Percentiles rank a stretch among this genome's conserved stretches.
These are phyloP conservation scores for Diaphora mendica DNA, from an alignment of 2,888 invertebrate species.

Conservation along the genomic window DNA sequence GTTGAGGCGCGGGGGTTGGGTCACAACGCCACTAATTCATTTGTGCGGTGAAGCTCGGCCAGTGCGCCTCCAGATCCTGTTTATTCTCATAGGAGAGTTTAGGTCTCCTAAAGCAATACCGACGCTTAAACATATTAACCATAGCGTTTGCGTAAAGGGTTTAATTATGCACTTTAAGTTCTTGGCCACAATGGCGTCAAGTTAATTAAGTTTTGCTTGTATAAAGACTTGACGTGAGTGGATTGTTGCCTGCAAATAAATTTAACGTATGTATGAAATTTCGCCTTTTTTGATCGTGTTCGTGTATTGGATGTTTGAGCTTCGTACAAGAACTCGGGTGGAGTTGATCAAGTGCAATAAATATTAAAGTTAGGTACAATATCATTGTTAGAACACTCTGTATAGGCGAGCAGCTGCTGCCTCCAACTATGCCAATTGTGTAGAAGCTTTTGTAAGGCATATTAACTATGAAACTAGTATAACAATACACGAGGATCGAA, in stretches of 20 bases:
- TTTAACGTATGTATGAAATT: conserved; percentile 75
- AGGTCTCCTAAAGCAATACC: conserved; percentile 83
- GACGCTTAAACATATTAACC: conserved; percentile 83
- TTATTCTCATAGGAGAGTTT: conserved; percentile 86
- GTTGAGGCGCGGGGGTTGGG: conserved; percentile 39
- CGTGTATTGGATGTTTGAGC: conserved; percentile 44
- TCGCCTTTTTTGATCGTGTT: conserved; percentile 71
- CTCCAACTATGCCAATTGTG: conserved; percentile 81
- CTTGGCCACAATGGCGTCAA: conserved; percentile 79
- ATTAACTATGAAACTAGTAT: conserved; percentile 78
- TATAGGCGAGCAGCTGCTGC: conserved; percentile 72
- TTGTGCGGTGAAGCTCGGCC: conserved; percentile 77
- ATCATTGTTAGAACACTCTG: conserved; percentile 80
- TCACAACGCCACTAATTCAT: conserved; percentile 80
- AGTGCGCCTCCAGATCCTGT: conserved; percentile 72
- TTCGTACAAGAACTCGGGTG: conserved; percentile 50
- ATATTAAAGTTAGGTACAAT: conserved; percentile 84
- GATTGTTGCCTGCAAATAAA: conserved; percentile 69
- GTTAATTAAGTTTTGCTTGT: conserved; percentile 83
- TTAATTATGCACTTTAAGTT: conserved; percentile 82
- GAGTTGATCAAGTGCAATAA: conserved; percentile 83
- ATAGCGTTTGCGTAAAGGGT: conserved; percentile 83
- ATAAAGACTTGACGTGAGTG: conserved; percentile 73
- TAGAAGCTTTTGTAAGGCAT: conserved; percentile 76
- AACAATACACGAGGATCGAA: conserved; percentile 62